phyloP scores from a whole-genome alignment of 2,888 invertebrate genomes.

The Tillus elongatus region DNA sequence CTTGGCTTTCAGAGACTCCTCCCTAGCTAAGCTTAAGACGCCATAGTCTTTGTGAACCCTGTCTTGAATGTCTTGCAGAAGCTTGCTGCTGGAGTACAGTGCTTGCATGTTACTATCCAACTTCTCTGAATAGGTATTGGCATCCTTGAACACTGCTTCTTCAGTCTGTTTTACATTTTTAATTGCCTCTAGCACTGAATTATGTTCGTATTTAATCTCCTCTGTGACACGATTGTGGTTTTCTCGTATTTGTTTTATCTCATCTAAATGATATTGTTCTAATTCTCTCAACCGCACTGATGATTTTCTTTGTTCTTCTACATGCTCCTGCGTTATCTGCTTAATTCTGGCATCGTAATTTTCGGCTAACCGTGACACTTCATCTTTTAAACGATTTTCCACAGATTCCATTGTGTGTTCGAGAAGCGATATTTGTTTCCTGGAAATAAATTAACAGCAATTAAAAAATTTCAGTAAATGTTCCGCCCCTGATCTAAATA shows the following conservation, averaged over 20 bases:
- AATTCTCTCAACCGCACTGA: constrained; percentile 33
- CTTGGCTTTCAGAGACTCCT: constrained; percentile 45
- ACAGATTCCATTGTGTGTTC: constrained; percentile 49
- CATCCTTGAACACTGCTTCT: constrained; percentile 44
- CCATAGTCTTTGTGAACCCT: constrained; percentile 44
- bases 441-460: no score
- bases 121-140: constrained; percentile 45
- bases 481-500: no score
- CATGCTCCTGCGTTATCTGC: constrained; percentile 26
- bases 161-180: constrained; percentile 50
- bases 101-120: constrained; percentile 44
- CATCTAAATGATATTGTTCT: constrained; percentile 30
- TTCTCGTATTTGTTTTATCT: constrained; percentile 45
- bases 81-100: constrained; percentile 44
- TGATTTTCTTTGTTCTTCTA: constrained; percentile 30
- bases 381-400: constrained; percentile 52
- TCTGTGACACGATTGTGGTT: constrained; percentile 46
- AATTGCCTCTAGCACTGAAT: constrained; percentile 50
- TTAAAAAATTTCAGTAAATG: no score
- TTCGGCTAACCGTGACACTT: constrained; percentile 46
- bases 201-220: constrained; percentile 45
- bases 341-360: constrained; percentile 47
- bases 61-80: constrained; percentile 43
- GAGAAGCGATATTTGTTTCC: constrained; percentile 50
- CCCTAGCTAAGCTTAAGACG: constrained; percentile 42